phyloP scores from a whole-genome alignment of 2,113 vertebrate genomes.

The Callaeas wilsoni region DNA sequence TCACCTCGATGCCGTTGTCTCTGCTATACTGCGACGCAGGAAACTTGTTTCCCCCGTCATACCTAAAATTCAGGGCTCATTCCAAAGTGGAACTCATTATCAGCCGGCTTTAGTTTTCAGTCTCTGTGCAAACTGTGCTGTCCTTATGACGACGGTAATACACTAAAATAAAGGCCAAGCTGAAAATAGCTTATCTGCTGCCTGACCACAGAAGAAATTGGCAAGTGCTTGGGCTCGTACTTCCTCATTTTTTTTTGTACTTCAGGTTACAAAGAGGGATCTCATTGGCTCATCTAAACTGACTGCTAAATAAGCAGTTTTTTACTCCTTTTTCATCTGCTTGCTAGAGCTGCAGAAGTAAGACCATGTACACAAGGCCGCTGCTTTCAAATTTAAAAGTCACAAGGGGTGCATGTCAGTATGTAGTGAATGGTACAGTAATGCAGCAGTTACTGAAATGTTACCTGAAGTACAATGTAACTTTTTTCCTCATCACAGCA shows the following conservation, averaged over 20 bases:
- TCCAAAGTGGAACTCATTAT: neutral
- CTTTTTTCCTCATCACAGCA: neutral
- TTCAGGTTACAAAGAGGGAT: neutral
- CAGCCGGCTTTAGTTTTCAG: neutral
- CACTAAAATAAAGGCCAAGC: neutral
- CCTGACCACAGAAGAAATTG: neutral
- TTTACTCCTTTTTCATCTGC: neutral
- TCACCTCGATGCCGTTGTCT: neutral
- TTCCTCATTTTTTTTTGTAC: neutral
- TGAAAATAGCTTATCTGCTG: neutral
- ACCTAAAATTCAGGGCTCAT: neutral
- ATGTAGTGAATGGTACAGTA: neutral
- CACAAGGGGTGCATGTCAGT: neutral
- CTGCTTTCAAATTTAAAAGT: neutral
- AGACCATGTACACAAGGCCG: neutral
- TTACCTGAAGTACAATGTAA: neutral
- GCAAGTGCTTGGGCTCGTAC: neutral
- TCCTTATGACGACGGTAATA: neutral
- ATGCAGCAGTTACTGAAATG: neutral
- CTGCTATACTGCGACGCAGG: neutral
- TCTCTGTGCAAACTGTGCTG: neutral
- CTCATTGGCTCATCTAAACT: neutral
- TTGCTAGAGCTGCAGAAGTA: neutral
- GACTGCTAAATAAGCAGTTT: neutral
- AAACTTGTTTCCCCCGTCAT: neutral